Conservation (phyloP, 2,797 vertebrate species). For the Phalanger gymnotis region DNA sequence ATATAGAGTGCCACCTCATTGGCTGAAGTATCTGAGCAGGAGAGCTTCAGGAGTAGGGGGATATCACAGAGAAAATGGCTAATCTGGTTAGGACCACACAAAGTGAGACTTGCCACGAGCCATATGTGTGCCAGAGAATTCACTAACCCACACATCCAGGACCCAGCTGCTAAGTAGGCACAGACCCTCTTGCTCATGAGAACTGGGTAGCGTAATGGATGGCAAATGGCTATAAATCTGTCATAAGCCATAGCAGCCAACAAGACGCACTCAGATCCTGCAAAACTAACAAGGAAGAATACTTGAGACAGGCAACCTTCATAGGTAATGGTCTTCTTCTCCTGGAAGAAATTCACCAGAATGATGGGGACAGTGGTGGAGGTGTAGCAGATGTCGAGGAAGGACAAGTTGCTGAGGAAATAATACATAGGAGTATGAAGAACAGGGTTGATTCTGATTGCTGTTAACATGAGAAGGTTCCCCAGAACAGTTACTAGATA, state of each 20-base stretch:
- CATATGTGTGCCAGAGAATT: no score
- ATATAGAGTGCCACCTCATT: constrained; percentile 49
- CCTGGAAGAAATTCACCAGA: background rate
- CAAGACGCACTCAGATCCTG: constrained; percentile 46
- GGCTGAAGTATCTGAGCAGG: constrained; percentile 66
- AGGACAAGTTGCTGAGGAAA: constrained; percentile 68
- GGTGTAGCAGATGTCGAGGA: constrained; percentile 71
- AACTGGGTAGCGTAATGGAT: constrained; percentile 58
- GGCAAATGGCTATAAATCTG: constrained; percentile 61
- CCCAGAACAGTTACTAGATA: constrained; percentile 21
- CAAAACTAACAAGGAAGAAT: constrained; percentile 62
- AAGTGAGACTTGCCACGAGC: no score
- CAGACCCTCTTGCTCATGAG: no score
- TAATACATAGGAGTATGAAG: constrained; percentile 61
- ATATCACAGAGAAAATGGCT: constrained; percentile 67
- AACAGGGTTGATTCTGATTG: constrained; percentile 19
- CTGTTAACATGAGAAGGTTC: constrained; percentile 34
- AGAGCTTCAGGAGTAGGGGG: constrained; percentile 64
- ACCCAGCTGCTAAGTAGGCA: no score
- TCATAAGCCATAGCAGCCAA: constrained; percentile 61
- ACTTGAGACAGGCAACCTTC: constrained; percentile 26
- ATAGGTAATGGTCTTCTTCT: constrained; percentile 67
- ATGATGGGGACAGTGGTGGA: constrained; percentile 64
- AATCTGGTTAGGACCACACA: no score
- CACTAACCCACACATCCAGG: no score